A percentile compares a stretch with the other conserved stretches of the same genome.
Evolutionary conservation across 2,888 invertebrate species (phyloP).

Genomic region (Pyrocoelia pectoralis): DNA sequence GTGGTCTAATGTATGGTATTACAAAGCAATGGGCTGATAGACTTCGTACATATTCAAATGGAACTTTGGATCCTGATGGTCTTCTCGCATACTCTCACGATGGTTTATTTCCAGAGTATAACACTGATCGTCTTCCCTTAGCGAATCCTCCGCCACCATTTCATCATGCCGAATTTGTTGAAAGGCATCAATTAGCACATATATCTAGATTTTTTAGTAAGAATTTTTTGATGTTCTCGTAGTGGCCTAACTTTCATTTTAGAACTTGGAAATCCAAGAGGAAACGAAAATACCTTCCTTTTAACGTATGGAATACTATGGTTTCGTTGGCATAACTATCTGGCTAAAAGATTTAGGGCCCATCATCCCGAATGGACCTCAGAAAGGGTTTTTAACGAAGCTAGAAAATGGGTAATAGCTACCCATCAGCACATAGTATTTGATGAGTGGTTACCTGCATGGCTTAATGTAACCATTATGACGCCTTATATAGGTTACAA

Average conservation of each 20-base stretch:
- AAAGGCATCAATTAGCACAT: slow-evolving; percentile 56
- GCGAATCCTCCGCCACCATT: slow-evolving; percentile 67
- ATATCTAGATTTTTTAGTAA: slow-evolving; percentile 66
- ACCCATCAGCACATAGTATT: slow-evolving; percentile 63
- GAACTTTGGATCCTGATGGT: slow-evolving; percentile 60
- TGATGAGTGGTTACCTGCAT: slow-evolving; percentile 63
- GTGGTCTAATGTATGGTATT: slow-evolving; percentile 67
- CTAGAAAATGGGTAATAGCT: slow-evolving; percentile 66
- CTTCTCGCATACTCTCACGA: slow-evolving; percentile 58
- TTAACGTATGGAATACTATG: slow-evolving; percentile 64
- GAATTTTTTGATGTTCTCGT: slow-evolving; percentile 40
- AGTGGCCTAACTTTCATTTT: slow-evolving; percentile 36
- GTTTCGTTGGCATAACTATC: slow-evolving; percentile 65
- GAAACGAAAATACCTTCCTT: slow-evolving; percentile 65
- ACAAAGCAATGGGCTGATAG: slow-evolving; percentile 67
- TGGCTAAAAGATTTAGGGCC: slow-evolving; percentile 56
- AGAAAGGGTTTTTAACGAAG: slow-evolving; percentile 64
- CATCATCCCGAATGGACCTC: slow-evolving; percentile 57
- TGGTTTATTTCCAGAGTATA: slow-evolving; percentile 63
- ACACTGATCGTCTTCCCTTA: slow-evolving; percentile 63
- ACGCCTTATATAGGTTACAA: slow-evolving; percentile 59
- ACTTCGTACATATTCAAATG: slow-evolving; percentile 61
- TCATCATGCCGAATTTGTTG: slow-evolving; percentile 56
- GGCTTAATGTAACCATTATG: slow-evolving; percentile 51
- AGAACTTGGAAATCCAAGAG: slow-evolving; percentile 65